Evolutionary conservation across 1,140 invertebrate species (phyloP), one percentile per base, ranked within the genome.

Genomic region (Ectropis grisescens): DNA sequence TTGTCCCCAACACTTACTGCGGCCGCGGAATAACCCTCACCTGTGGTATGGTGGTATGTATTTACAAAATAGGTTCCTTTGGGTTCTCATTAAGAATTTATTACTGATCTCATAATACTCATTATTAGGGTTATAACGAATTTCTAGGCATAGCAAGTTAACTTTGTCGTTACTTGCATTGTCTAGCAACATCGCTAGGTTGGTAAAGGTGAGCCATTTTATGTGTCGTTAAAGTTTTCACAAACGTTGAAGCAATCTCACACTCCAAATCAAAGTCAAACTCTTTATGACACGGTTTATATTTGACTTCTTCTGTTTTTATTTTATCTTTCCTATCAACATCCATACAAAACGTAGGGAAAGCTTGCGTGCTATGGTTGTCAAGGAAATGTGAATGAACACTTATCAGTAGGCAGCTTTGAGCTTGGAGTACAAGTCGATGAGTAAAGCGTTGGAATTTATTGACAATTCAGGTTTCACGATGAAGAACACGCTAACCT

Each of bases 401-500:
- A 40, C 37, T 28, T 35, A 41, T 49, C 32, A 31, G 31, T 58
- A 47, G 51, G 49, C 45, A 51, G 46, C 26, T 28, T 15, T 26
- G 24, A 33, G 25, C 16, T 34, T 24, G 32, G 29, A 28, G 40
- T 33, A 29, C n/a, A 36, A 42, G 30, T 40, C 24, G 41, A 34
- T 47, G 37, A 59, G 62, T 74, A n/a, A 62, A 75, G 50, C 49
- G 62, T 56, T 80, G 57, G 66, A 61, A 78, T 78, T 79, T 79
- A 67, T 81, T 78, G 57, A 66, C 61, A 56, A 72, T 78, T 65
- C 85, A 97, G 95, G 87, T 95, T 94, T 88, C 94, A 97, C 85
- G 95, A 97, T 72, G 93, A 94, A 84, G 94, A 96, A 84, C 96
- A 98, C 85, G 95, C 93, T 67, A 98, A 98, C 85, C 91, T 98